A percentile compares a stretch with the other conserved stretches of the same genome.
Conservation (phyloP, 53 echinoderm and acorn worm genomes). For the Pentamera pediparva region DNA sequence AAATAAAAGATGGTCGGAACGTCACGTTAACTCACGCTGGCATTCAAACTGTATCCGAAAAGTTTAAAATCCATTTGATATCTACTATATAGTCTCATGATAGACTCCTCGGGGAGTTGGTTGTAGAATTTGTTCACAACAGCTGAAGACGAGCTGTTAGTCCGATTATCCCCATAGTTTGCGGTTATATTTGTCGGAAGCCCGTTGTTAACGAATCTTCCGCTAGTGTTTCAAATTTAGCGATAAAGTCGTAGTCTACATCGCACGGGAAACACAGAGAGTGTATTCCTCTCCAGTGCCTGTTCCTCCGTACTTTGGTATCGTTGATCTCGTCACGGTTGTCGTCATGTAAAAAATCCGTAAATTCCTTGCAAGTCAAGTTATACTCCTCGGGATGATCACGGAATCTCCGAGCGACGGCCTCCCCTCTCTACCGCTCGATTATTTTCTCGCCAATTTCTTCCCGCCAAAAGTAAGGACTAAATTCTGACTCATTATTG, state of each 20-base stretch:
- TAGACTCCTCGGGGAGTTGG: not conserved
- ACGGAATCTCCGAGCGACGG: not conserved
- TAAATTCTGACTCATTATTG: not conserved
- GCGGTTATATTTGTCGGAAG: not conserved
- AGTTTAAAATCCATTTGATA: slow-evolving; percentile 15
- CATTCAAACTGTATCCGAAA: slow-evolving; percentile 8
- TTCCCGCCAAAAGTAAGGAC: slow-evolving; percentile 9
- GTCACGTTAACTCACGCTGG: too few relatives aligned
- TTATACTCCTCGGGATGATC: not conserved
- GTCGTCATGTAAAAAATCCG: too few relatives aligned
- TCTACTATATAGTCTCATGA: not conserved
- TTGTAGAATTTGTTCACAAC: not conserved
- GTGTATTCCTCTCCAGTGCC: slow-evolving; percentile 5
- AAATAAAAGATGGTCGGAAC: too few relatives aligned
- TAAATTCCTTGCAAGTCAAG: slow-evolving; percentile 15
- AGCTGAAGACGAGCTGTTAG: not conserved
- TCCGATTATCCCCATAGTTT: not conserved
- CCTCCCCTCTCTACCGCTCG: not conserved
- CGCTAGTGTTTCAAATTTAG: slow-evolving; percentile 4
- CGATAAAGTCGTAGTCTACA: slow-evolving; percentile 12
- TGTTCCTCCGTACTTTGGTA: not conserved
- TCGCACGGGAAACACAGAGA: slow-evolving; percentile 13
- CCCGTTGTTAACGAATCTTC: slow-evolving; percentile 7
- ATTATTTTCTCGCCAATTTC: slow-evolving; percentile 1
- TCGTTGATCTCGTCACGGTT: too few relatives aligned